Evolutionary conservation across 2,888 invertebrate species (phyloP), one percentile per base, ranked within the genome.

Genomic region (Aphodius granarius): DNA sequence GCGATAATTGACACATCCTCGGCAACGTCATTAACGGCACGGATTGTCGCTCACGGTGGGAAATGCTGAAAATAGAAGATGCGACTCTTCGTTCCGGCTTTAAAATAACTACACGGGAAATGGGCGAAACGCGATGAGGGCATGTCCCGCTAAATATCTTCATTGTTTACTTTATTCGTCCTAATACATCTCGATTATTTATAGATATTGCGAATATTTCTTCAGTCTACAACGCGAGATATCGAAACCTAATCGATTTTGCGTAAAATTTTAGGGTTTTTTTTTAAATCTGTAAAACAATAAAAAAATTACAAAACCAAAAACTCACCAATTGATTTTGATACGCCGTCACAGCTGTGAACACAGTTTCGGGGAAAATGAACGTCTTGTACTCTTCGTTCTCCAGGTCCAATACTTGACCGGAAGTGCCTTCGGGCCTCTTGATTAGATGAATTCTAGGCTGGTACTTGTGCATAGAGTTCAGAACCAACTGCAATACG

Each of bases 401-500:
- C 81, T 93, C 92, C 81, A 95, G 89, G 85, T 92, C 92, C 75
- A 89, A 89, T 78, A 92, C 88, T 78, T 90, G 89, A 77, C 89
- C 89, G 72, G 89, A 87, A 77, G 91, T 89, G 66, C 90, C 90
- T 79, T 92, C 92, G 68, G 90, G 89, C 84, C 91, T 88, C 84
- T 92, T 91, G 78, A 95, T 92, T 82, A 95, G 87, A 87, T 95
- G 94, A 81, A 95, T 92, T 77, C 95, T 88, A 0, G 95, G 95
- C 85, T 95, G 94, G 85, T 95, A 95, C 85, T 93, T 93, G 89
- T 95, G 95, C 95, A 95, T 95, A 21, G 94, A 94, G 86, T 95
- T 95, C 78, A 95, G 88, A 79, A 95, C 94, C 83, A 95, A 89
- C 94, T 95, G 90, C 19, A 89, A 88, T 5, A 72, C 72, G 19